phyloP scores from a whole-genome alignment of 2,797 vertebrate genomes.

The Neosilurus hyrtlii region DNA sequence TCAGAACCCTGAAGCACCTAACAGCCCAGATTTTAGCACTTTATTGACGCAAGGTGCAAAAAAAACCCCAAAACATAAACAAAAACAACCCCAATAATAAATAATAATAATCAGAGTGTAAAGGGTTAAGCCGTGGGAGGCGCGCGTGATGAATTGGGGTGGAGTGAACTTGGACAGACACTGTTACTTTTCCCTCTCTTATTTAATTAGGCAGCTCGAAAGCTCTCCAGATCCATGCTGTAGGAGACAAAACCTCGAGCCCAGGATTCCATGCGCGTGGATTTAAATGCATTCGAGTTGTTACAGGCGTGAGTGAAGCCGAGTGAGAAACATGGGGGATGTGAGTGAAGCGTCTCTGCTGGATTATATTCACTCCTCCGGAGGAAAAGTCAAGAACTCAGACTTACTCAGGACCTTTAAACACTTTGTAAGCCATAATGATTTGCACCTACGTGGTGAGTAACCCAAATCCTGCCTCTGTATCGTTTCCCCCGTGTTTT shows the following conservation, averaged over 20 bases:
- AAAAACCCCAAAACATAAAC: too few relatives aligned
- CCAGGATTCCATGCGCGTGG: neutral
- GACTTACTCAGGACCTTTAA: slow-evolving; percentile 75
- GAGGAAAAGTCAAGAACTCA: slow-evolving; percentile 75
- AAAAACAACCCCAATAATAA: too few relatives aligned
- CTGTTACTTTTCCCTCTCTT: slow-evolving; percentile 21
- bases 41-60: too few relatives aligned
- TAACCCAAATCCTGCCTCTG: slow-evolving; percentile 38
- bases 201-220: slow-evolving; percentile 63
- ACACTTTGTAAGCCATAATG: slow-evolving; percentile 74
- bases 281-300: neutral
- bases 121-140: slow-evolving; percentile 75
- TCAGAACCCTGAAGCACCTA: too few relatives aligned
- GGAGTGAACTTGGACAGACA: slow-evolving; percentile 70
- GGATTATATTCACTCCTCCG: slow-evolving; percentile 71
- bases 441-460: slow-evolving; percentile 75
- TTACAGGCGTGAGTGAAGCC: neutral
- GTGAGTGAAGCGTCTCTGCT: slow-evolving; percentile 74
- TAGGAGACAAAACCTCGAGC: slow-evolving; percentile 1
- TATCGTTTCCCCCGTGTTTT: neutral
- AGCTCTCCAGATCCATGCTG: slow-evolving; percentile 25
- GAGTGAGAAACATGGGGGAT: slow-evolving; percentile 62
- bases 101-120: slow-evolving; percentile 1
- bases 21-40: too few relatives aligned
- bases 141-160: slow-evolving; percentile 65